phyloP scores from a whole-genome alignment of 2,797 vertebrate genomes.

The Semaprochilodus insignis region DNA sequence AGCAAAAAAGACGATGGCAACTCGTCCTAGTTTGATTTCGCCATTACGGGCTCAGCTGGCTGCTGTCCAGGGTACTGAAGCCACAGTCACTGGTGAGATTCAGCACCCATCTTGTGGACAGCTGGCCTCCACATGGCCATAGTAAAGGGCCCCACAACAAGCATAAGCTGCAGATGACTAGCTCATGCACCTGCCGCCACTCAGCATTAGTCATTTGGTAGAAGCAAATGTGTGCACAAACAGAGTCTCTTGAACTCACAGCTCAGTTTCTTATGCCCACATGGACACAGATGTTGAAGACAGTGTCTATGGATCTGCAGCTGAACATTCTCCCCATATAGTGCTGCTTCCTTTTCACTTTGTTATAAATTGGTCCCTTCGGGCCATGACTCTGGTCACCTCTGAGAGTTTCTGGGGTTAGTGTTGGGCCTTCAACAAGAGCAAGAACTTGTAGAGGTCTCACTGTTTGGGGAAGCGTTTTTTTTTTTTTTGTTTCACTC shows the following conservation, averaged over 20 bases:
- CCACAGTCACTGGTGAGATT: neutral
- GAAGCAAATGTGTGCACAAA: neutral
- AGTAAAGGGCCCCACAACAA: neutral
- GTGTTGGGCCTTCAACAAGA: neutral
- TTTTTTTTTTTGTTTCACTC: neutral
- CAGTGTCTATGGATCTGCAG: neutral
- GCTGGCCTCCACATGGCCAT: neutral
- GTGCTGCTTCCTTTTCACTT: neutral
- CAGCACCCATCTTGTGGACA: neutral
- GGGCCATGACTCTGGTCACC: neutral
- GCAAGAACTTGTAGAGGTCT: neutral
- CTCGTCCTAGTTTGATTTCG: too few relatives aligned
- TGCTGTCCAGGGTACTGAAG: constrained; percentile 4
- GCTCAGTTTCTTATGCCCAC: neutral
- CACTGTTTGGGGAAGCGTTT: too few relatives aligned
- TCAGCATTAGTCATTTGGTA: neutral
- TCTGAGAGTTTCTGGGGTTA: neutral
- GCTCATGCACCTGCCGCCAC: too few relatives aligned
- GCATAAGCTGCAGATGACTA: neutral
- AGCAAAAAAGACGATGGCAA: too few relatives aligned
- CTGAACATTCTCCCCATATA: neutral
- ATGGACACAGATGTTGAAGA: neutral
- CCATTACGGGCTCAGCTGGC: neutral
- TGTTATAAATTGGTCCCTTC: constrained; percentile 16
- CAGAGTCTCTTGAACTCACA: neutral